Conservation (phyloP, 2,888 invertebrate genomes). For the Drosophila sordidula region DNA sequence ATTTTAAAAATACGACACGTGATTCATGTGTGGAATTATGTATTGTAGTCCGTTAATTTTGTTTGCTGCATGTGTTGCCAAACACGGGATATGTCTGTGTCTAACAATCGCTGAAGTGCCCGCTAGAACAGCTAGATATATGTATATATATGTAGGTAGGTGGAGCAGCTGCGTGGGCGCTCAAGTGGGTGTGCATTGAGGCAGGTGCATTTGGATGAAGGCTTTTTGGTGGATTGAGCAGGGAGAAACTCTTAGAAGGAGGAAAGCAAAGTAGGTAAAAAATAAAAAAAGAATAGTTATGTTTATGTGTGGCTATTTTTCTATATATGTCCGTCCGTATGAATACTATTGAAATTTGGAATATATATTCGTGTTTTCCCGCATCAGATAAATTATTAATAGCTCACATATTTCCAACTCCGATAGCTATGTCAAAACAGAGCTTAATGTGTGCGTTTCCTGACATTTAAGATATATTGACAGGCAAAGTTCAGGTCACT, state of each 20-base stretch:
- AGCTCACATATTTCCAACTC: no score
- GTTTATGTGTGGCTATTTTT: no score
- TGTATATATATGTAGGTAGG: background rate
- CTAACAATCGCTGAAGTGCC: conserved; percentile 30
- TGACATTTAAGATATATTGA: no score
- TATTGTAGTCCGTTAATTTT: conserved; percentile 31
- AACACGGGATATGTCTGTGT: conserved; percentile 23
- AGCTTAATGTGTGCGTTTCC: no score
- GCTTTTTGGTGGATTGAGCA: background rate
- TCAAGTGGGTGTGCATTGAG: conserved; percentile 47
- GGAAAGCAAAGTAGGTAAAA: background rate
- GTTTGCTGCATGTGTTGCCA: conserved; percentile 45
- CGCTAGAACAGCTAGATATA: background rate
- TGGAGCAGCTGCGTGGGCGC: conserved; percentile 52
- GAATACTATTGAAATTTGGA: no score
- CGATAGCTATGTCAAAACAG: no score
- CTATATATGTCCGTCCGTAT: no score
- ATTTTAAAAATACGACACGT: conserved; percentile 71
- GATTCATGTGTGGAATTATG: conserved; percentile 70
- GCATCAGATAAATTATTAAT: no score
- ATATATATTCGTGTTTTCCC: no score
- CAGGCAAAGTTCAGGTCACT: no score
- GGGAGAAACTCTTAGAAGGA: background rate
- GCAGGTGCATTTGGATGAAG: conserved; percentile 43
- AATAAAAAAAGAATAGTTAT: no score